Evolutionary conservation across 2,113 vertebrate genomes (phyloP).

Genomic region (Condylura cristata): DNA sequence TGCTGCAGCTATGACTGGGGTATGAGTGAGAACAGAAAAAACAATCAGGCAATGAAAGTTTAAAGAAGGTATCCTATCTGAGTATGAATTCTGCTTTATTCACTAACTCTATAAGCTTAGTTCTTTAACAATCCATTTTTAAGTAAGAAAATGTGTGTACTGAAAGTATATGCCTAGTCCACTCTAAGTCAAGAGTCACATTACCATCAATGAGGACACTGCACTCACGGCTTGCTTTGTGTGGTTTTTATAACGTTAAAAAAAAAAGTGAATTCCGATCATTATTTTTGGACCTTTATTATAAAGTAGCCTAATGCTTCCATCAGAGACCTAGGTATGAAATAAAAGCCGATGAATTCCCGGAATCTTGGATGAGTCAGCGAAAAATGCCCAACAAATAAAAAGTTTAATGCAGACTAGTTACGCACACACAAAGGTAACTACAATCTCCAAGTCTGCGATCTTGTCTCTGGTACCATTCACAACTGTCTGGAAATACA

Average conservation of each 20-base stretch:
- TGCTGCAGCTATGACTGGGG: background rate
- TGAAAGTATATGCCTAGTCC: constrained; percentile 18
- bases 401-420: constrained; percentile 51
- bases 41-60: background rate
- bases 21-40: background rate
- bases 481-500: constrained; percentile 37
- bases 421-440: constrained; percentile 43
- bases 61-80: background rate
- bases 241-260: constrained; percentile 20
- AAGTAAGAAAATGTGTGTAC: background rate
- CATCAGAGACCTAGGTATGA: constrained; percentile 26
- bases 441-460: constrained; percentile 34
- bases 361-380: constrained; percentile 71
- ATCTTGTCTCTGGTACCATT: constrained; percentile 1
- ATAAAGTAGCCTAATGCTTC: constrained; percentile 43
- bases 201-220: background rate
- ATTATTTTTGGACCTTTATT: constrained; percentile 46
- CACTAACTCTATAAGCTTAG: background rate
- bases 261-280: constrained; percentile 23
- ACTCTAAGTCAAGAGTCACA: constrained; percentile 10
- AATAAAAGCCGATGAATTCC: constrained; percentile 59
- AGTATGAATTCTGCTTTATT: constrained; percentile 24
- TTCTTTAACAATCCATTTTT: constrained; percentile 43
- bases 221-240: background rate
- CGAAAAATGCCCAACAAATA: constrained; percentile 63